Conservation (phyloP, 2,113 vertebrate species). For the Connochaetes taurinus region DNA sequence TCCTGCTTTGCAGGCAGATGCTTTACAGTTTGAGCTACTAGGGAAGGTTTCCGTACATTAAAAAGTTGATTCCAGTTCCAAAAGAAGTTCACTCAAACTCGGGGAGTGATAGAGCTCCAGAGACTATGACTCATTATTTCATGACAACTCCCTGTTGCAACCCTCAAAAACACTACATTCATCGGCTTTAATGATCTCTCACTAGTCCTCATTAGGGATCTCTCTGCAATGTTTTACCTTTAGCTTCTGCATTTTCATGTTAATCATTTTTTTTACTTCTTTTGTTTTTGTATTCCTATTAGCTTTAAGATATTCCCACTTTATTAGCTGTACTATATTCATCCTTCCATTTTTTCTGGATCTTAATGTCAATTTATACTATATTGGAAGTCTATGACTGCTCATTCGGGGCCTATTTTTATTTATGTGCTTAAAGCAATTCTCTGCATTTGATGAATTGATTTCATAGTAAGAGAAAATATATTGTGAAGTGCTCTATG, state of each 20-base stretch:
- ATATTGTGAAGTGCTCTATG: neutral
- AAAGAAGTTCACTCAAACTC: neutral
- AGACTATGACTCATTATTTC: neutral
- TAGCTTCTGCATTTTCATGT: neutral
- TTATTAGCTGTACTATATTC: neutral
- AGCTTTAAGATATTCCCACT: neutral
- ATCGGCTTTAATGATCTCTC: neutral
- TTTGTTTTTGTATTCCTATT: neutral
- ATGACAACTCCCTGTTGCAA: neutral
- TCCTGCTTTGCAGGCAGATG: neutral
- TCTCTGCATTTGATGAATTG: neutral
- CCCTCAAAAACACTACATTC: neutral
- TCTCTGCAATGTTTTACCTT: neutral
- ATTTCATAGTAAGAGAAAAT: conserved; percentile 17
- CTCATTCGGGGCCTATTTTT: neutral
- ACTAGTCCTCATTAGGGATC: neutral
- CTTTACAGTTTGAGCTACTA: neutral
- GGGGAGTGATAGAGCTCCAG: neutral
- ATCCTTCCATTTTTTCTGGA: neutral
- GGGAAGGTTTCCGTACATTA: neutral
- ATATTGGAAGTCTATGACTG: neutral
- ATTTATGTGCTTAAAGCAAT: conserved; percentile 25
- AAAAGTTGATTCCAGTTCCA: neutral
- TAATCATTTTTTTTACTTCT: neutral
- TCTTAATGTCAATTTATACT: neutral